A percentile compares a stretch with the other conserved stretches of the same genome.
Evolutionary conservation across 92 coral and sea anemone species (phyloP).

Genomic region (Nematostella vectensis): DNA sequence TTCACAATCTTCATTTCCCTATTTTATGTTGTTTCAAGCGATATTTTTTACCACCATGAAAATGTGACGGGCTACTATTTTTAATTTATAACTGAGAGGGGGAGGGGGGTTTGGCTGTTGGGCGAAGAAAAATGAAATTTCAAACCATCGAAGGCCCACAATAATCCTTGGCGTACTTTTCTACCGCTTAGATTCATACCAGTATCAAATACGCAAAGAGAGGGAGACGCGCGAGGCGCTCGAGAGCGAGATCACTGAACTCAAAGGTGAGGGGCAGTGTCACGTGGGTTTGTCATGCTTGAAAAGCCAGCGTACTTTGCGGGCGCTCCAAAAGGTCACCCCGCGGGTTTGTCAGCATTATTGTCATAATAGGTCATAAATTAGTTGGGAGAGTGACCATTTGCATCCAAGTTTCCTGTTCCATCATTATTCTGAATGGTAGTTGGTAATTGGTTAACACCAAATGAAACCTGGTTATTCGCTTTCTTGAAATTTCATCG

Average conservation of each 20-base stretch:
- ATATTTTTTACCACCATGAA: not conserved
- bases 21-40: not conserved
- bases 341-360: not conserved
- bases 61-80: not conserved
- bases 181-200: conserved; percentile 50
- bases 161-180: not conserved
- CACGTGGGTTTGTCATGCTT: not conserved
- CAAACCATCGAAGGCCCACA: no score
- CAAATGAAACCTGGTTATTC: no score
- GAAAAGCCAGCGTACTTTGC: no score
- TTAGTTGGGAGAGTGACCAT: not conserved
- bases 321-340: not conserved
- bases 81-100: not conserved
- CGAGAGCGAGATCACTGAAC: conserved; percentile 39
- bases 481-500: no score
- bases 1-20: no score
- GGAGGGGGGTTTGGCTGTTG: no score
- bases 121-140: no score
- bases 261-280: conserved; percentile 26
- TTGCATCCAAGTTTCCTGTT: no score
- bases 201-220: conserved; percentile 56
- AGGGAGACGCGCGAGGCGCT: conserved; percentile 49
- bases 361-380: not conserved
- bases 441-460: no score
- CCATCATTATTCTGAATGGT: no score